Evolutionary conservation across 92 coral and sea anemone species (phyloP).

Genomic region (Metridium senile): DNA sequence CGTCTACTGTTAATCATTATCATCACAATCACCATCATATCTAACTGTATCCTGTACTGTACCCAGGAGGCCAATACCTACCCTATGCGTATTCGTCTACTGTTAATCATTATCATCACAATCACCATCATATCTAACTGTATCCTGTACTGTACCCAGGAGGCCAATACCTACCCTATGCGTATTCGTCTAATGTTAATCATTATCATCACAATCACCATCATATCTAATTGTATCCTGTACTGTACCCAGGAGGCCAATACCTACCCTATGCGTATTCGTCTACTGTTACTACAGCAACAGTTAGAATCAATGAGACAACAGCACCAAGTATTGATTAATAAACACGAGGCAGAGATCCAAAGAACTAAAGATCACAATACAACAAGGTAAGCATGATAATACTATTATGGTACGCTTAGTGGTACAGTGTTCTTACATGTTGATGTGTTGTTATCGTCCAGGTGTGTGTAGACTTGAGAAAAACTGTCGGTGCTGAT

Average conservation of each 20-base stretch:
- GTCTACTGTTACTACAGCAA: conserved; percentile 75
- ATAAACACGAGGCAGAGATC: conserved; percentile 73
- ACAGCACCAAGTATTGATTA: conserved; percentile 85
- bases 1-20: no score
- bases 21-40: no score
- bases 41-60: no score
- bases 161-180: conserved; percentile 76
- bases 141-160: conserved; percentile 33
- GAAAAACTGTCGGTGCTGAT: no score
- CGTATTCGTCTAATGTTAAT: conserved; percentile 65
- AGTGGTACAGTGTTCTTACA: not conserved
- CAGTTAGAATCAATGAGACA: conserved; percentile 92
- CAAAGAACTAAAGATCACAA: conserved; percentile 34
- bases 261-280: conserved; percentile 82
- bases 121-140: no score
- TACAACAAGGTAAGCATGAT: conserved; percentile 5
- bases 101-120: conserved; percentile 28
- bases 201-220: no score
- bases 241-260: conserved; percentile 61
- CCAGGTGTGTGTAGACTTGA: not conserved
- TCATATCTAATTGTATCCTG: not conserved
- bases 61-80: conserved; percentile 80
- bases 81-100: conserved; percentile 74
- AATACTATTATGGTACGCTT: no score
- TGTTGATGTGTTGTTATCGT: not conserved